phyloP scores from a whole-genome alignment of 2,888 invertebrate genomes.

The Erebia aethiops region DNA sequence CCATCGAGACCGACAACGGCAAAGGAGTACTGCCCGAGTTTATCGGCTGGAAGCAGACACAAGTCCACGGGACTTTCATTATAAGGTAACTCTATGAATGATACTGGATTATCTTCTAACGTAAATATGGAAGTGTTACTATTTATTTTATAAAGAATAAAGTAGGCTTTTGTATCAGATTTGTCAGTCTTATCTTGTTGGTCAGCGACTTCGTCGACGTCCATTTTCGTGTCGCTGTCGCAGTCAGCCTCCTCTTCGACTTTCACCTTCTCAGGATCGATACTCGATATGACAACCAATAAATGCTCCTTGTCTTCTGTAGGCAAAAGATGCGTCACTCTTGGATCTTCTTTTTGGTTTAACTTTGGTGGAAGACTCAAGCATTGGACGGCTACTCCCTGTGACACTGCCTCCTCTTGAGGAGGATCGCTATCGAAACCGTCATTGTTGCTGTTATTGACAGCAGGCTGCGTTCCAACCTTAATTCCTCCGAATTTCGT shows the following conservation, averaged over 20 bases:
- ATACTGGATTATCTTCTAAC: slow-evolving; percentile 83
- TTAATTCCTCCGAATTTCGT: slow-evolving; percentile 65
- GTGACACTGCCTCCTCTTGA: slow-evolving; percentile 69
- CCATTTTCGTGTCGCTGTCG: slow-evolving; percentile 74
- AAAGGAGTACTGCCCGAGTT: slow-evolving; percentile 83
- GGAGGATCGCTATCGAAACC: slow-evolving; percentile 77
- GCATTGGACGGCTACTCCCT: slow-evolving; percentile 83
- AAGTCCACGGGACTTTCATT: slow-evolving; percentile 88
- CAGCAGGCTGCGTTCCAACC: slow-evolving; percentile 66
- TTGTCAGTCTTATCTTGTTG: slow-evolving; percentile 54
- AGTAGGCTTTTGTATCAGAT: slow-evolving; percentile 65
- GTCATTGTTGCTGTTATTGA: slow-evolving; percentile 72
- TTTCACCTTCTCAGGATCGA: slow-evolving; percentile 63
- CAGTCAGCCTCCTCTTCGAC: slow-evolving; percentile 60
- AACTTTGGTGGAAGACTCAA: slow-evolving; percentile 79
- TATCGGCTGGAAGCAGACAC: slow-evolving; percentile 84
- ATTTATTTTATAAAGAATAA: slow-evolving; percentile 69
- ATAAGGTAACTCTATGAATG: slow-evolving; percentile 83
- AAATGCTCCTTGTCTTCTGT: slow-evolving; percentile 87
- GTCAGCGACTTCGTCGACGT: slow-evolving; percentile 66
- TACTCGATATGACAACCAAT: slow-evolving; percentile 82
- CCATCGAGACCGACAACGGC: slow-evolving; percentile 90
- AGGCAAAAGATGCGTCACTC: slow-evolving; percentile 85
- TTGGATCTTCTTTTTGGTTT: slow-evolving; percentile 74
- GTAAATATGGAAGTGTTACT: slow-evolving; percentile 67